Conservation (phyloP, 2,888 invertebrate genomes). For the Frankliniella intonsa region DNA sequence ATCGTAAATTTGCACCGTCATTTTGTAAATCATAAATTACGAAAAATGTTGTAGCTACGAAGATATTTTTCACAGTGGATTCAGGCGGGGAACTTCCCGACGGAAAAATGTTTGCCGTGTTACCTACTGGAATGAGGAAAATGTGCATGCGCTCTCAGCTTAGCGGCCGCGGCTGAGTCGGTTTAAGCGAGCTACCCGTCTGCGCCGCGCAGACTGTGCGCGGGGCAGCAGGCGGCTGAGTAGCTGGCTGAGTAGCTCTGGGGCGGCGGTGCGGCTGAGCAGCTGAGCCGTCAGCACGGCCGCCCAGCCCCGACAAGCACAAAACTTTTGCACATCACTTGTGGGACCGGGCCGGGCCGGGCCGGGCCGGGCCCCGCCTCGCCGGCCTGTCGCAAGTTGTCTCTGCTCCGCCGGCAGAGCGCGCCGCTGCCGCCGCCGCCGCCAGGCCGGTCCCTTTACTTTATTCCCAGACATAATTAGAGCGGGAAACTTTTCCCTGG, state of each 20-base stretch:
- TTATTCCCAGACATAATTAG: background rate
- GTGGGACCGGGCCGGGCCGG: background rate
- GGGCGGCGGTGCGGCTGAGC: too few relatives aligned
- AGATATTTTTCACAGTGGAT: too few relatives aligned
- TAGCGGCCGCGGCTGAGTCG: too few relatives aligned
- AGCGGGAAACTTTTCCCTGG: background rate
- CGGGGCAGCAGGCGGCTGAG: background rate
- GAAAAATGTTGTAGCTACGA: too few relatives aligned
- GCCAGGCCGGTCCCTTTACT: background rate
- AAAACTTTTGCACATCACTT: constrained; percentile 22
- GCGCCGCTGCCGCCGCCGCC: background rate
- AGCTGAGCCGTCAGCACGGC: background rate
- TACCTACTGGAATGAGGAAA: too few relatives aligned
- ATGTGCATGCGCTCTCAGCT: too few relatives aligned
- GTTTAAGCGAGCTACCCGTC: too few relatives aligned
- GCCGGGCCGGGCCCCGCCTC: background rate
- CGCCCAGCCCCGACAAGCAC: background rate
- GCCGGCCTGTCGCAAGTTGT: background rate
- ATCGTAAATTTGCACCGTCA: too few relatives aligned
- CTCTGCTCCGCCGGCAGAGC: background rate
- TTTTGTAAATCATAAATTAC: too few relatives aligned
- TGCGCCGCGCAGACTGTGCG: too few relatives aligned
- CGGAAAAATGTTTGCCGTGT: too few relatives aligned
- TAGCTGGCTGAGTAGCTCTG: background rate
- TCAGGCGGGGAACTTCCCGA: too few relatives aligned